Percentiles rank a stretch among this genome's conserved stretches.
These are phyloP conservation scores for Alloscopus bannaensis DNA, from an alignment of 2,888 invertebrate species.

Conservation along the genomic window DNA sequence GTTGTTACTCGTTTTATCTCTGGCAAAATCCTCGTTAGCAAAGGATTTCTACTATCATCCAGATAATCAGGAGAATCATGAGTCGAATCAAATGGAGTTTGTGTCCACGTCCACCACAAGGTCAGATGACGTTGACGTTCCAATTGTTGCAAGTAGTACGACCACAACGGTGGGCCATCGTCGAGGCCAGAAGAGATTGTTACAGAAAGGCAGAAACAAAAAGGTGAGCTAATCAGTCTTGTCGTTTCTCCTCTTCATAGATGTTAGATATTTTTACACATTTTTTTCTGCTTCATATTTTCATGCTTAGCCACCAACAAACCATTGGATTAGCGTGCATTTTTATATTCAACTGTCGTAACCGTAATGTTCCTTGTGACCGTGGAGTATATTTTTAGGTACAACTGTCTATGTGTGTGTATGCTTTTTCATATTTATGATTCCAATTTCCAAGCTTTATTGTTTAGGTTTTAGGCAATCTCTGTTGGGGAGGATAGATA, in stretches of 20 bases:
- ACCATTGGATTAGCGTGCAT: not conserved
- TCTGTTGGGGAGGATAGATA: not conserved
- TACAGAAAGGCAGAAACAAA: conserved; percentile 35
- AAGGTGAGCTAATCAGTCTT: conserved; percentile 57
- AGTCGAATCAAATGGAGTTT: conserved; percentile 48
- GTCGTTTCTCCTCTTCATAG: conserved; percentile 34
- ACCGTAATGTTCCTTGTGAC: not conserved
- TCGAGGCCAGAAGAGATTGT: conserved; percentile 48
- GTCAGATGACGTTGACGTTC: conserved; percentile 45
- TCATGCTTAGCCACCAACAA: not conserved
- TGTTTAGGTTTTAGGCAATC: not conserved
- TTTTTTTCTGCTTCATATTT: conserved; percentile 1
- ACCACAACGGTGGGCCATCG: conserved; percentile 29
- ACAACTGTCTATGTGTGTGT: not conserved
- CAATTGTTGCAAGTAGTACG: conserved; percentile 1
- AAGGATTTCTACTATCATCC: conserved; percentile 58
- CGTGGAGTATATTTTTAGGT: not conserved
- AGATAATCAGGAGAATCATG: conserved; percentile 32
- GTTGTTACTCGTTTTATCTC: conserved; percentile 6
- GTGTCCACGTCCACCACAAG: conserved; percentile 49
- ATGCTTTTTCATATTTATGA: not conserved
- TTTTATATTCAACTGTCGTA: not conserved
- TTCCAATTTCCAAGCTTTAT: not conserved
- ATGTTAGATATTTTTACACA: conserved; percentile 10
- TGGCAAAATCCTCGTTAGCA: conserved; percentile 49